Evolutionary conservation across 2,888 invertebrate species (phyloP).

Genomic region (Argyresthia albistria): DNA sequence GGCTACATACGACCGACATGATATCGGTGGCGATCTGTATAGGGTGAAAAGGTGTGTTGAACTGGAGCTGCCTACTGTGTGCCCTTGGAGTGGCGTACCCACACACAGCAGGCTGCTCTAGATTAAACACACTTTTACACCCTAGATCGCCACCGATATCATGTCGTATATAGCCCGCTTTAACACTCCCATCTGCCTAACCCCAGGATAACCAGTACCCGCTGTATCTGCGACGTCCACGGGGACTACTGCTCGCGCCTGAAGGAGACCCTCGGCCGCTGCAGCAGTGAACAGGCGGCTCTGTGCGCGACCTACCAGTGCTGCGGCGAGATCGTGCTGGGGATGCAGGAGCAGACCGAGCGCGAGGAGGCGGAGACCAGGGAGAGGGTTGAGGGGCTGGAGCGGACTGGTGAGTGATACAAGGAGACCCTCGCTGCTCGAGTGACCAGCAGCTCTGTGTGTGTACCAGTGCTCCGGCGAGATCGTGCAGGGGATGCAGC

Average conservation of each 20-base stretch:
- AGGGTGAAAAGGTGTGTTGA: no score
- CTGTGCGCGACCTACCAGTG: conserved; percentile 34
- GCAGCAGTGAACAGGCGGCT: conserved; percentile 32
- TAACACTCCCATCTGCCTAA: no score
- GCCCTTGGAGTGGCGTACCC: no score
- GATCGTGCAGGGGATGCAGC: conserved; percentile 19
- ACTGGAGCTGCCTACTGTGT: no score
- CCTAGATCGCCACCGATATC: no score
- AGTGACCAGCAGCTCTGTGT: conserved; percentile 33
- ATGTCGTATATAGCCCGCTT: no score
- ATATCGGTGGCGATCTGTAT: no score
- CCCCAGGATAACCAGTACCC: conserved; percentile 30
- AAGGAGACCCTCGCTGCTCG: conserved; percentile 24
- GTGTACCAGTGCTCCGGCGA: conserved; percentile 29
- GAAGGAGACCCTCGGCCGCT: conserved; percentile 32
- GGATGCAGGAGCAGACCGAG: conserved; percentile 18
- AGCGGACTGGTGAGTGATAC: no score
- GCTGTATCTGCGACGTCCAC: conserved; percentile 41
- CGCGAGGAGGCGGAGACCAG: conserved; percentile 13
- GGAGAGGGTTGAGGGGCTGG: background rate
- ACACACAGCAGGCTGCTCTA: no score
- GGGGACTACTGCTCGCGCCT: conserved; percentile 35
- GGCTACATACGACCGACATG: no score
- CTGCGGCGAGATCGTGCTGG: conserved; percentile 21
- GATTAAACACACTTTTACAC: no score